Evolutionary conservation across 2,797 vertebrate species (phyloP).

Genomic region (Enteromius argenteus): DNA sequence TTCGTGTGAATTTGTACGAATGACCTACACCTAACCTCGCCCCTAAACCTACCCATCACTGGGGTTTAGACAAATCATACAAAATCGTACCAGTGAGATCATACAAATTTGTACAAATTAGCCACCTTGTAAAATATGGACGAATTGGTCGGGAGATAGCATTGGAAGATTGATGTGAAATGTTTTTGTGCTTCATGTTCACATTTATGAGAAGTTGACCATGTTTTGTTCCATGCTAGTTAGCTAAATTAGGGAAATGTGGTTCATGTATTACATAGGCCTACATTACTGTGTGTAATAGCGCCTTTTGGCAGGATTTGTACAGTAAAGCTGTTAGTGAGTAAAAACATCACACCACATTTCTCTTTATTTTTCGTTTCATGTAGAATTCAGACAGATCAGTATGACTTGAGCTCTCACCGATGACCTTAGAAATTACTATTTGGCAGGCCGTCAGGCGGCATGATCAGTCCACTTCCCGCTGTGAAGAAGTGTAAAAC

Average conservation of each 20-base stretch:
- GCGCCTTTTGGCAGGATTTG: background rate
- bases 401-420: background rate
- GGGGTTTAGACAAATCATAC: no score
- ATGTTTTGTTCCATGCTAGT: background rate
- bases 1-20: no score
- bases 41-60: no score
- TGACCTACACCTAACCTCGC: no score
- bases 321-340: background rate
- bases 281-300: background rate
- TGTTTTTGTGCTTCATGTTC: background rate
- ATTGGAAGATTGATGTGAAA: background rate
- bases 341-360: background rate
- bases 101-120: no score
- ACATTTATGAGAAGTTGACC: background rate
- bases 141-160: no score
- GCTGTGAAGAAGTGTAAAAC: conserved; percentile 23
- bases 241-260: background rate
- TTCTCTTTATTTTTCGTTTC: background rate
- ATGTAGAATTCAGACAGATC: conserved; percentile 7
- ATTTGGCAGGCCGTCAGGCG: background rate
- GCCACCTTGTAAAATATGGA: no score
- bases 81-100: no score
- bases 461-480: background rate
- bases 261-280: background rate
- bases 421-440: conserved; percentile 29